Percentiles rank a stretch among this genome's conserved stretches.
Evolutionary conservation across 2,113 vertebrate species (phyloP).

Genomic region (Apeltes quadracus): DNA sequence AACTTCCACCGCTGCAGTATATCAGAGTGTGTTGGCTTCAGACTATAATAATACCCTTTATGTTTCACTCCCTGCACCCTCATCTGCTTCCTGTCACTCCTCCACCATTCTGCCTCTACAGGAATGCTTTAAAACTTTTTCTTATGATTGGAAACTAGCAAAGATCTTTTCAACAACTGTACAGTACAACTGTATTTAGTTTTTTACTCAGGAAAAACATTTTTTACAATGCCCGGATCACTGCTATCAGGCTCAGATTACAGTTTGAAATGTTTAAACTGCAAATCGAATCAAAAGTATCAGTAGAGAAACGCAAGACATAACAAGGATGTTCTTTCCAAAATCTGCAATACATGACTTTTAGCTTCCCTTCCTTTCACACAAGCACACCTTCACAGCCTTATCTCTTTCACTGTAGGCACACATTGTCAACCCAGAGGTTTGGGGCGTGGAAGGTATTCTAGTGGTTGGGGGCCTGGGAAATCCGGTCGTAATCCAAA

Average conservation of each 20-base stretch:
- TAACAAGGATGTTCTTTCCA: not conserved
- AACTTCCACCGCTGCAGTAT: not conserved
- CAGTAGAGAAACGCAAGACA: not conserved
- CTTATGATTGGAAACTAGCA: too few species aligned
- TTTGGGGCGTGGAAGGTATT: not conserved
- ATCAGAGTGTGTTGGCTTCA: not conserved
- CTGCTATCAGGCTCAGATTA: too few species aligned
- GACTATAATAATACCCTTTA: not conserved
- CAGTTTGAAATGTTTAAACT: not conserved
- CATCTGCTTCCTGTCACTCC: not conserved
- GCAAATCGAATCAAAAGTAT: not conserved
- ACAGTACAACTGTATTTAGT: not conserved
- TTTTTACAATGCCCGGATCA: not conserved
- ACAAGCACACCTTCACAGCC: not conserved
- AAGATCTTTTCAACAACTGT: not conserved
- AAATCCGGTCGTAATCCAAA: slow-evolving; percentile 23
- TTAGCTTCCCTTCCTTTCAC: slow-evolving; percentile 10
- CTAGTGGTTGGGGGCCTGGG: too few species aligned
- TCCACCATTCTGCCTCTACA: not conserved
- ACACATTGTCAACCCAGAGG: not conserved
- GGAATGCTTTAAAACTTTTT: not conserved
- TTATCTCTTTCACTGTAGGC: not conserved
- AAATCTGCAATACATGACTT: not conserved
- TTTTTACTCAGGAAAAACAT: not conserved
- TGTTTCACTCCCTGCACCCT: not conserved